These are phyloP conservation scores for Rhizoglyphus robini DNA, from an alignment of 1,140 invertebrate species.

Conservation along the genomic window DNA sequence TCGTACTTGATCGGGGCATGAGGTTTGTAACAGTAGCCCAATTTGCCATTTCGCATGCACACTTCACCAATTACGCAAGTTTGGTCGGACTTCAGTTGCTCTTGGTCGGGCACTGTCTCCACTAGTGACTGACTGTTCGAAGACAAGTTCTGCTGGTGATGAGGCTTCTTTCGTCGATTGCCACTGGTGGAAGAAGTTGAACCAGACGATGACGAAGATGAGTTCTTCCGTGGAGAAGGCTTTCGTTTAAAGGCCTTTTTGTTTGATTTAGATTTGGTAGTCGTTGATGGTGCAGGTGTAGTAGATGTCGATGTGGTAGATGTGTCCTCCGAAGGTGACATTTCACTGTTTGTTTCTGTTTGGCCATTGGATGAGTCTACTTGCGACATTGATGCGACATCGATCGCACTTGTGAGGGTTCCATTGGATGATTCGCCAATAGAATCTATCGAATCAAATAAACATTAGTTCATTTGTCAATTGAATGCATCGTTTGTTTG, in stretches of 20 bases:
- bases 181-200: not conserved
- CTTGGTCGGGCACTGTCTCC: not conserved
- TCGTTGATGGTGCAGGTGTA: no score
- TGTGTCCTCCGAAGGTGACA: no score
- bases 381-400: no score
- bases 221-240: not conserved
- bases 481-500: no score
- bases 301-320: no score
- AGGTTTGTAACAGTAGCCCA: conserved; percentile 8
- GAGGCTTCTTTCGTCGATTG: not conserved
- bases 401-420: no score
- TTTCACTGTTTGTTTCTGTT: no score
- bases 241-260: not conserved
- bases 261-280: not conserved
- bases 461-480: no score
- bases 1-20: not conserved
- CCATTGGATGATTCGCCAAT: no score
- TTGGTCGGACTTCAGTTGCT: not conserved
- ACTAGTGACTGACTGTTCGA: not conserved
- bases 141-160: no score
- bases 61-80: conserved; percentile 14
- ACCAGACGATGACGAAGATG: not conserved
- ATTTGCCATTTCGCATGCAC: not conserved
- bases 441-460: no score
- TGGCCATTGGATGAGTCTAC: no score